Conservation (phyloP, 1,140 invertebrate species). For the Drosophila ambigua region DNA sequence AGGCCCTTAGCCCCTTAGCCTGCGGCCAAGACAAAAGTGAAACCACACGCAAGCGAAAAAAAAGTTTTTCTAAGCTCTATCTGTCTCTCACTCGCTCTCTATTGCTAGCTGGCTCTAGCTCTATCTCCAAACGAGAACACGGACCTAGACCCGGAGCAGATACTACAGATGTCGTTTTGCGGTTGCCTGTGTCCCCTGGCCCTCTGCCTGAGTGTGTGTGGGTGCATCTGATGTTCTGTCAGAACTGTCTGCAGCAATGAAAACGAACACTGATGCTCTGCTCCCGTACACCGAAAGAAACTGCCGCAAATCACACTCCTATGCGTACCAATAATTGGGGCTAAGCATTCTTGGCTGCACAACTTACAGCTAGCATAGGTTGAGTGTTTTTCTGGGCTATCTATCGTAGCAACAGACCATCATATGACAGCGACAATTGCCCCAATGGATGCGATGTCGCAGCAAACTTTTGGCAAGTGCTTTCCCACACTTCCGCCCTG, state of each 20-base stretch:
- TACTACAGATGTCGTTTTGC: conserved; percentile 56
- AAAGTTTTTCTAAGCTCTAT: conserved; percentile 58
- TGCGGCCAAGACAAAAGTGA: conserved; percentile 44
- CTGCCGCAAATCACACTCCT: too few relatives aligned
- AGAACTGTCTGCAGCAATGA: conserved; percentile 62
- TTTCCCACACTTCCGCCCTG: background rate
- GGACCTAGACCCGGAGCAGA: conserved; percentile 9
- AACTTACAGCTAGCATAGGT: too few relatives aligned
- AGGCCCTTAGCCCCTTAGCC: conserved; percentile 33
- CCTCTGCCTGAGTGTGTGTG: conserved; percentile 11
- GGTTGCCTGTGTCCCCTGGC: conserved; percentile 18
- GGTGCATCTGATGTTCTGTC: conserved; percentile 56
- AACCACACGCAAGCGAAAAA: conserved; percentile 26
- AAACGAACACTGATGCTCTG: conserved; percentile 39
- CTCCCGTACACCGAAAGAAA: too few relatives aligned
- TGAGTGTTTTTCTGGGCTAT: background rate
- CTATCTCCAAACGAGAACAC: background rate
- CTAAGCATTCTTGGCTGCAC: too few relatives aligned
- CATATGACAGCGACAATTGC: background rate
- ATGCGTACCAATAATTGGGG: too few relatives aligned
- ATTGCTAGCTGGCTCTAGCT: too few relatives aligned
- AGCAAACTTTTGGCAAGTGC: conserved; percentile 17
- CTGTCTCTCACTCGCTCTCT: too few relatives aligned
- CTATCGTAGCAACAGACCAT: too few relatives aligned
- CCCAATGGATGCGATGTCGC: background rate